Base-by-base conservation (phyloP, 2,888 invertebrate genomes). In the Prionchulus punctatus region DNA sequence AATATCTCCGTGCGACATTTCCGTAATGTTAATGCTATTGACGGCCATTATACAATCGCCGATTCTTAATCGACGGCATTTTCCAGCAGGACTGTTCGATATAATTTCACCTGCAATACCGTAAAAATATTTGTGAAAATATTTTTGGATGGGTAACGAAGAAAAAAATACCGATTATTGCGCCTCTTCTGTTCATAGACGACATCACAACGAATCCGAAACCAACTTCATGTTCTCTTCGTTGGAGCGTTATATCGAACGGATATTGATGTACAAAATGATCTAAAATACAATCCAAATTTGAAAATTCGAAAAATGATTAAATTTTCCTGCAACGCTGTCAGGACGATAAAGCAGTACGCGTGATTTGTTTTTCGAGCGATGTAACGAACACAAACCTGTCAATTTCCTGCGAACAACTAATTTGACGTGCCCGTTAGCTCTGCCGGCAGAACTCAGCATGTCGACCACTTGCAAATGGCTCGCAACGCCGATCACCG, bases 121-220 rank as follows among this genome's bases (percentile, higher is more conserved):
- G n/a, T n/a, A n/a, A n/a, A n/a, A n/a, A n/a, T n/a, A n/a, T n/a
- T n/a, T n/a, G n/a, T n/a, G n/a, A n/a, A n/a, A n/a, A n/a, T n/a
- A n/a, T n/a, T n/a, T n/a, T n/a, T n/a, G n/a, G n/a, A n/a, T n/a
- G n/a, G n/a, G n/a, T n/a, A n/a, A n/a, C n/a, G n/a, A n/a, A n/a
- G n/a, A n/a, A n/a, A n/a, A n/a, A 67, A 70, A 68, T 71, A 82
- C 90, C 90, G 63, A 91, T 90, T 27, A 88, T 88, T 1, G 85
- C 85, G 30, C 85, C 85, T 60, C 84, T 83, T 73, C 84, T 85
- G 63, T 87, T 88, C 2, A 89, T 86, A 2, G 89, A 89, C 0
- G 94, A 92, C 65, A 96, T 94, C 63, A 98, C 92, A 51, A 96
- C 94, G 74, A 98, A 98, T 18, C 98, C 98, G 72, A 98, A 98